phyloP scores from a whole-genome alignment of 1,140 invertebrate genomes.

The Trinorchestia longiramus region DNA sequence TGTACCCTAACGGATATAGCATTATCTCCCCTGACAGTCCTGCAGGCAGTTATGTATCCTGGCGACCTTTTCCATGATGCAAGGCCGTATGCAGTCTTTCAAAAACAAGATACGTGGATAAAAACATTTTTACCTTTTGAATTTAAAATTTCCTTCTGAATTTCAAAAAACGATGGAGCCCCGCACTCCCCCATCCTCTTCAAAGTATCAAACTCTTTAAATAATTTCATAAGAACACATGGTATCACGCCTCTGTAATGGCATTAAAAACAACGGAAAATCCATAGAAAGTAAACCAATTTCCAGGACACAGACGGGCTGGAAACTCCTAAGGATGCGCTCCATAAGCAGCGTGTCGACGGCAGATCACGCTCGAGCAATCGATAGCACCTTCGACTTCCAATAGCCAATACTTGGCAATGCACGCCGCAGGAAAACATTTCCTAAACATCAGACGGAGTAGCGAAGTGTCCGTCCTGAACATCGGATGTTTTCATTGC shows the following conservation, averaged over 20 bases:
- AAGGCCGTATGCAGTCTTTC: too few species aligned
- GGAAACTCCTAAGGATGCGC: not conserved
- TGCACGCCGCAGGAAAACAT: conserved; percentile 8
- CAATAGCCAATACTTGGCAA: conserved; percentile 44
- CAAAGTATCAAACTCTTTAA: not conserved
- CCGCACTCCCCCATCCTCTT: not conserved
- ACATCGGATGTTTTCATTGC: not conserved
- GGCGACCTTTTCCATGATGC: too few species aligned
- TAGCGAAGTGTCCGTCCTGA: not conserved
- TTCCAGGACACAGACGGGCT: not conserved
- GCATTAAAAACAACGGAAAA: not conserved
- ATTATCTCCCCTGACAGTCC: too few species aligned
- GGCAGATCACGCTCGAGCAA: conserved; percentile 17
- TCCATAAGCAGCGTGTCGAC: not conserved
- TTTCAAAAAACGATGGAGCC: too few species aligned
- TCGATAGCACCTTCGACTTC: conserved; percentile 46
- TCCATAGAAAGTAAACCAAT: not conserved
- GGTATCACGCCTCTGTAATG: not conserved
- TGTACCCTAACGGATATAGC: too few species aligned
- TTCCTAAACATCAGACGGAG: not conserved
- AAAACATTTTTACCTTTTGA: too few species aligned
- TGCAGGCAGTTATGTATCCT: too few species aligned
- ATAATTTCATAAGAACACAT: not conserved
- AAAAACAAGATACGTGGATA: too few species aligned
- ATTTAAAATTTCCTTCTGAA: too few species aligned